phyloP scores from a whole-genome alignment of 2,888 invertebrate genomes.

The Leptarthrus brevirostris region DNA sequence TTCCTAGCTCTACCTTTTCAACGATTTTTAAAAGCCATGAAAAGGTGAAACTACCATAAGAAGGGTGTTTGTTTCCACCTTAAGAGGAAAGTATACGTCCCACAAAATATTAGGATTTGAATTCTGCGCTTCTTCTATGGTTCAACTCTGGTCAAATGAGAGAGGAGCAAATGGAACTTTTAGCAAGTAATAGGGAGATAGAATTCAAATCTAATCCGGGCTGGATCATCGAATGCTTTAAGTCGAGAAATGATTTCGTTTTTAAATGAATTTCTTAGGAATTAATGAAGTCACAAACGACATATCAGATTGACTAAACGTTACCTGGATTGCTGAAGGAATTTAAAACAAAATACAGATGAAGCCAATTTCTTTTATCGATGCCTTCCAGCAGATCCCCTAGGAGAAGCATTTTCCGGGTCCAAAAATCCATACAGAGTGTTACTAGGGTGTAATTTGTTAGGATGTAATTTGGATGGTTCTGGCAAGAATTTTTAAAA shows the following conservation, averaged over 20 bases:
- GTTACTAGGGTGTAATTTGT: constrained; percentile 57
- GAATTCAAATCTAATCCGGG: constrained; percentile 7
- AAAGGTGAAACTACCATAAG: neutral
- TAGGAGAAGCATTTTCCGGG: constrained; percentile 55
- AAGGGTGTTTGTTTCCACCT: neutral
- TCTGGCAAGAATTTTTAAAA: constrained; percentile 53
- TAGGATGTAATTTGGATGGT: constrained; percentile 57
- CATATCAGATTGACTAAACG: neutral
- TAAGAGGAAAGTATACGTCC: neutral
- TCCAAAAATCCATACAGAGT: constrained; percentile 55
- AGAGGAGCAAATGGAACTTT: neutral
- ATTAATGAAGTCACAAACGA: neutral
- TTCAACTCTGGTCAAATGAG: neutral
- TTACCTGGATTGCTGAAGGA: neutral
- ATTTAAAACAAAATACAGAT: neutral
- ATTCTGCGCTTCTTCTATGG: constrained; percentile 5
- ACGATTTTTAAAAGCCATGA: neutral
- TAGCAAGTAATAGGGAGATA: neutral
- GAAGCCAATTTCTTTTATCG: neutral
- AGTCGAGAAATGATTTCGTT: neutral
- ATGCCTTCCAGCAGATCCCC: neutral
- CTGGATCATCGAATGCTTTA: too few species aligned
- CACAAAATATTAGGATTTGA: neutral
- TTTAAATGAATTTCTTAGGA: neutral
- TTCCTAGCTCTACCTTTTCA: constrained; percentile 1